Percentiles rank a stretch among this genome's conserved stretches.
These are phyloP conservation scores for Tuta absoluta DNA, from an alignment of 2,888 invertebrate genomes.

Conservation along the genomic window DNA sequence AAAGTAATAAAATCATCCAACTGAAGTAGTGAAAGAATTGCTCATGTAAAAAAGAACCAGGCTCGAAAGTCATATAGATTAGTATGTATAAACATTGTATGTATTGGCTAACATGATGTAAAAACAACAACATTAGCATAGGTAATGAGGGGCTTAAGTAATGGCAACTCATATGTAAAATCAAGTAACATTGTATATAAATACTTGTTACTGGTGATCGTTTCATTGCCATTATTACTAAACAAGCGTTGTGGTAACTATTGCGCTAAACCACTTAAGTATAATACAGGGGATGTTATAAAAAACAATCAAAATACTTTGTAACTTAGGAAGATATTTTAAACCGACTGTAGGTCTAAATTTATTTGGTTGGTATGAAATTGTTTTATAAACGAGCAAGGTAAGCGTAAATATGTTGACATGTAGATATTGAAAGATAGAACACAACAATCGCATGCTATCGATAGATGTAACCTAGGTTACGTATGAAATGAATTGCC, in stretches of 20 bases:
- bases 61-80: too few relatives aligned
- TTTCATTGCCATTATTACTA: slow-evolving; percentile 14
- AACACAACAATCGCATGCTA: too few relatives aligned
- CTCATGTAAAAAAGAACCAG: too few relatives aligned
- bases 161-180: slow-evolving; percentile 2
- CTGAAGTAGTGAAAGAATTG: too few relatives aligned
- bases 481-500: background rate
- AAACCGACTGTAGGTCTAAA: too few relatives aligned
- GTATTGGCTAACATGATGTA: slow-evolving; percentile 3
- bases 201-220: slow-evolving; percentile 11
- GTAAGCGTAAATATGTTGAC: too few relatives aligned
- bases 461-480: background rate
- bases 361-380: too few relatives aligned
- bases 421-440: background rate
- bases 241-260: slow-evolving; percentile 11
- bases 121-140: slow-evolving; percentile 1
- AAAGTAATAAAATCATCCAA: too few relatives aligned
- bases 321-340: background rate
- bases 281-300: slow-evolving; percentile 6
- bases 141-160: background rate
- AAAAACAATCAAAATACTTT: slow-evolving; percentile 16
- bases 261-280: slow-evolving; percentile 5
- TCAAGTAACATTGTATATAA: slow-evolving; percentile 11
- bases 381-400: too few relatives aligned
- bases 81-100: background rate